These are phyloP conservation scores for Buceros bicornis DNA, from an alignment of 2,797 vertebrate genomes.

Conservation along the genomic window DNA sequence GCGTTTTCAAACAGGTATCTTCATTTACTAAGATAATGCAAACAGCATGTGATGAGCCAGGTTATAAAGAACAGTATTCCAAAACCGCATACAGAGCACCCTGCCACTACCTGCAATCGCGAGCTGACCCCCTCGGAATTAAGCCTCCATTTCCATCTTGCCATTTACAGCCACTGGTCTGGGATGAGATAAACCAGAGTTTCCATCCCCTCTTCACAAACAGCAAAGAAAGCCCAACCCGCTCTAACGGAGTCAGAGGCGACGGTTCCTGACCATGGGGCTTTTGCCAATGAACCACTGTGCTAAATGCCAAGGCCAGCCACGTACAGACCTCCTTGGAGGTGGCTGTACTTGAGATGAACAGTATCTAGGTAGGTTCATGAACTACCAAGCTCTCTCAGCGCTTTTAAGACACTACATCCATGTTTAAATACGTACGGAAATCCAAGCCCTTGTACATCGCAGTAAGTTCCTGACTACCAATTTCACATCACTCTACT, in stretches of 20 bases:
- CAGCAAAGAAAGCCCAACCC: neutral
- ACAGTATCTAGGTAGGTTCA: neutral
- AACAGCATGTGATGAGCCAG: neutral
- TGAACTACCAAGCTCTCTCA: neutral
- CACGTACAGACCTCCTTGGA: neutral
- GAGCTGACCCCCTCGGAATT: neutral
- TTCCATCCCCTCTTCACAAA: neutral
- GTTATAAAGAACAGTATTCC: neutral
- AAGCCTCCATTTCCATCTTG: neutral
- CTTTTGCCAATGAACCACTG: neutral
- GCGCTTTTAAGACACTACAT: neutral
- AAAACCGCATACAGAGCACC: neutral
- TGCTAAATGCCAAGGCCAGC: neutral
- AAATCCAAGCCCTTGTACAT: neutral
- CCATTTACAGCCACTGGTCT: neutral
- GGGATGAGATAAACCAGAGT: fast-evolving
- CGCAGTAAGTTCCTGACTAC: neutral
- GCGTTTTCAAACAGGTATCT: neutral
- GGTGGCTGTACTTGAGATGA: neutral
- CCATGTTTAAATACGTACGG: neutral
- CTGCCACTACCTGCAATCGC: neutral
- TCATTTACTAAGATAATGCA: neutral
- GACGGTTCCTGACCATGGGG: neutral
- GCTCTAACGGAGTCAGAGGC: fast-evolving
- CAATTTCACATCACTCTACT: neutral